phyloP scores from a whole-genome alignment of 2,797 vertebrate species.

The Cryptoblepharus egeriae region DNA sequence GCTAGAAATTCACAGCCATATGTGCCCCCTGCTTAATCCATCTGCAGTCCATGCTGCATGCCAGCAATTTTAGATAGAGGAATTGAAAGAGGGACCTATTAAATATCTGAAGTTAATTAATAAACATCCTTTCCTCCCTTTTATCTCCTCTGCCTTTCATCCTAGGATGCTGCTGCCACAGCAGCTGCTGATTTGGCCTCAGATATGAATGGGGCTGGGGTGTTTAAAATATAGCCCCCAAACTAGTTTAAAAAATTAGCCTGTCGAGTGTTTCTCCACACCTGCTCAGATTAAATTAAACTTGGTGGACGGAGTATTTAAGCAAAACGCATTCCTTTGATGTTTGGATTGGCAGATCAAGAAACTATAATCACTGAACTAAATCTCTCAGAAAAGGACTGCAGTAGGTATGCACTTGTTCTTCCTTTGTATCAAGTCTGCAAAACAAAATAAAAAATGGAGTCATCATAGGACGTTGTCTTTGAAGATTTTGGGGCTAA shows the following conservation, averaged over 20 bases:
- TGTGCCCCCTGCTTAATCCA: slow-evolving; percentile 24
- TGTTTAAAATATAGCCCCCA: slow-evolving; percentile 52
- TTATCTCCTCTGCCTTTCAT: slow-evolving; percentile 67
- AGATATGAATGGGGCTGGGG: slow-evolving; percentile 44
- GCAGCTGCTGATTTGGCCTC: slow-evolving; percentile 49
- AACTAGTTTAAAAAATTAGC: slow-evolving; percentile 43
- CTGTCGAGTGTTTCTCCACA: not conserved
- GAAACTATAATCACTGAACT: slow-evolving; percentile 56
- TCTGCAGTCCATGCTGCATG: slow-evolving; percentile 20
- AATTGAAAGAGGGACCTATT: slow-evolving; percentile 38
- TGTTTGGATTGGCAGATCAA: slow-evolving; percentile 66
- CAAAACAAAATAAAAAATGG: slow-evolving; percentile 50
- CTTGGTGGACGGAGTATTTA: slow-evolving; percentile 53
- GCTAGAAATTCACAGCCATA: slow-evolving; percentile 28
- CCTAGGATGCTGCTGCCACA: slow-evolving; percentile 31
- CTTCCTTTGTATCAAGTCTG: slow-evolving; percentile 43
- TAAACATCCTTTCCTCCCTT: slow-evolving; percentile 53
- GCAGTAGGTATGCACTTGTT: slow-evolving; percentile 29
- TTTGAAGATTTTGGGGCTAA: not conserved
- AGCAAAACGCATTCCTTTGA: slow-evolving; percentile 65
- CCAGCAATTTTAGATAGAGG: slow-evolving; percentile 44
- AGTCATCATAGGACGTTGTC: not conserved
- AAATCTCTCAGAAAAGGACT: slow-evolving; percentile 53
- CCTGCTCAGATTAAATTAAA: slow-evolving; percentile 44
- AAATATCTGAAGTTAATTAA: slow-evolving; percentile 54